Conservation (phyloP, 2,113 vertebrate species). For the Sander lucioperca region DNA sequence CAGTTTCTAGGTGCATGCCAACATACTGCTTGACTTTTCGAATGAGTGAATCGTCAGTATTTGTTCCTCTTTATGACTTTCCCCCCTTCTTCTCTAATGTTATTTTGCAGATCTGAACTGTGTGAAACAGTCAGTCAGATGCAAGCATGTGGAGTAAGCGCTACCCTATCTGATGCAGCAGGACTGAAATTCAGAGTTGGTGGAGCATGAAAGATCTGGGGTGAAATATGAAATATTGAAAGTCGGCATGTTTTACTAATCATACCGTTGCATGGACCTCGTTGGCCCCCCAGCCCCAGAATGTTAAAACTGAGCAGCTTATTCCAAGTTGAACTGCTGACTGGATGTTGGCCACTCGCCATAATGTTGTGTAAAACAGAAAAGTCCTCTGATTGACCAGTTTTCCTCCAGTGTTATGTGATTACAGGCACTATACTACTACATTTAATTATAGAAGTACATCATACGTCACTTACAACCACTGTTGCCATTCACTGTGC, state of each 20-base stretch:
- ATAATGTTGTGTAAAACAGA: conserved; percentile 31
- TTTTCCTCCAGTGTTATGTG: conserved; percentile 33
- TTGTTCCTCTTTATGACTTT: neutral
- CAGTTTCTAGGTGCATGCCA: neutral
- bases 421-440: conserved; percentile 10
- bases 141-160: conserved; percentile 28
- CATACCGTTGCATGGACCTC: neutral
- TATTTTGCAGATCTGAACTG: conserved; percentile 44
- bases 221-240: conserved; percentile 57
- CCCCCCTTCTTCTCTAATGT: neutral
- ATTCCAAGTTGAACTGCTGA: conserved; percentile 50
- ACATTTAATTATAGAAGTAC: conserved; percentile 21
- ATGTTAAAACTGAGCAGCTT: conserved; percentile 40
- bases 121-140: conserved; percentile 29
- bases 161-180: conserved; percentile 24
- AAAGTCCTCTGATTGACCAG: conserved; percentile 29
- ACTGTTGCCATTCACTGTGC: conserved; percentile 9
- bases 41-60: neutral
- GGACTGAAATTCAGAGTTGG: conserved; percentile 4
- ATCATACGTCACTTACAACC: conserved; percentile 17
- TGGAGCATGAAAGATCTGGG: conserved; percentile 11
- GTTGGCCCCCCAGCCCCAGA: conserved; percentile 21
- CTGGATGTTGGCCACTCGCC: conserved; percentile 47
- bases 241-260: conserved; percentile 51
- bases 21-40: neutral